Conservation (phyloP, 2,797 vertebrate species). For the Sebastes reedi region DNA sequence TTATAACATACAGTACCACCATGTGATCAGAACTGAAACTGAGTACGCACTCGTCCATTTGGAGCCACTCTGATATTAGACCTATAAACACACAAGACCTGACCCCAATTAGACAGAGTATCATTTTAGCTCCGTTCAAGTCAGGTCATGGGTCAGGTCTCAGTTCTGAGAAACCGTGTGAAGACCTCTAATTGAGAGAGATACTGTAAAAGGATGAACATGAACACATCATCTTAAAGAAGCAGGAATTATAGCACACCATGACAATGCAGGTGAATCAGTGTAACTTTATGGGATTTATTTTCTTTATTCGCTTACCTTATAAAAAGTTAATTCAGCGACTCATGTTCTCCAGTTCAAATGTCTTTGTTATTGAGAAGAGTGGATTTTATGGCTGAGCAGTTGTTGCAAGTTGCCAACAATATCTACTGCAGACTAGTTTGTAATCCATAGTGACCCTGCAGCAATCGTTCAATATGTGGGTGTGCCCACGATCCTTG, state of each 20-base stretch:
- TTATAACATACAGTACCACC: not conserved
- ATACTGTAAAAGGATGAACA: not conserved
- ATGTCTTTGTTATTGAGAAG: constrained; percentile 6
- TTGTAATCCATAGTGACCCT: not conserved
- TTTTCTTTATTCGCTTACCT: not conserved
- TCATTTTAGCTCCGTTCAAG: not conserved
- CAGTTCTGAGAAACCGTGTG: not conserved
- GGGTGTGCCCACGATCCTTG: not conserved
- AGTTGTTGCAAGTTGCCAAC: not conserved
- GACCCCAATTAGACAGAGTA: not conserved
- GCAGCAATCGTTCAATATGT: not conserved
- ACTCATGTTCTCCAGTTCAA: not conserved
- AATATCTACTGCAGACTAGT: not conserved
- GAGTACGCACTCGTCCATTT: not conserved
- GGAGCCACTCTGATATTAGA: not conserved
- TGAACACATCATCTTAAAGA: not conserved
- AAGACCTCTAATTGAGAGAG: not conserved
- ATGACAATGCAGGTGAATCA: not conserved
- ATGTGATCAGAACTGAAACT: not conserved
- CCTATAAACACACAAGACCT: not conserved
- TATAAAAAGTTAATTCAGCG: not conserved
- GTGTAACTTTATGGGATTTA: not conserved
- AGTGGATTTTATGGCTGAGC: not conserved
- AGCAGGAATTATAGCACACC: not conserved
- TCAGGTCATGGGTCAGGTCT: not conserved